Percentiles rank a stretch among this genome's conserved stretches.
Evolutionary conservation across 2,888 invertebrate genomes (phyloP).

Genomic region (Cheilosia grossa): DNA sequence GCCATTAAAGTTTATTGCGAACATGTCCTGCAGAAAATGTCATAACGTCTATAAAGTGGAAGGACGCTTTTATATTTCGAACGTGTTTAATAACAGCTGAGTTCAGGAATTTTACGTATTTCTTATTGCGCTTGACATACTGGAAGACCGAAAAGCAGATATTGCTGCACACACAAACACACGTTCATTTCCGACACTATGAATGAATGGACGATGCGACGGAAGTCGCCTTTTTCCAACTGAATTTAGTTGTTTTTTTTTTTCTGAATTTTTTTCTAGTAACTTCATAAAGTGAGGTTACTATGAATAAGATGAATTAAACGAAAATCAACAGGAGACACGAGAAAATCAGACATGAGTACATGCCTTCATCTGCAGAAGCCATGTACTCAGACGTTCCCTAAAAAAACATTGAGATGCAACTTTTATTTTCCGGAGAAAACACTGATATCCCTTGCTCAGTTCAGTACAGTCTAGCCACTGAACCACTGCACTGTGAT

Average conservation of each 20-base stretch:
- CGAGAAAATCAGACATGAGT: no score
- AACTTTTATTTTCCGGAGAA: no score
- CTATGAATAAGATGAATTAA: no score
- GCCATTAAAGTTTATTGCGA: conserved; percentile 72
- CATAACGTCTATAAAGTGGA: conserved; percentile 71
- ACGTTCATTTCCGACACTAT: conserved; percentile 34
- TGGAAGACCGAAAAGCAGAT: conserved; percentile 47
- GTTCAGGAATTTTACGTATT: conserved; percentile 70
- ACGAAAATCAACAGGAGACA: no score
- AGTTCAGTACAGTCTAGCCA: no score
- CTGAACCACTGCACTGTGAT: no score
- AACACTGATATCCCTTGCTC: no score
- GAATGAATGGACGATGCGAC: conserved; percentile 21
- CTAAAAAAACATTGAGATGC: no score
- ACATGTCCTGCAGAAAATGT: conserved; percentile 74
- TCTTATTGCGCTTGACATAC: conserved; percentile 64
- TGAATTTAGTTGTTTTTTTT: neutral
- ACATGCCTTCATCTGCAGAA: no score
- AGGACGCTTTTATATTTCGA: conserved; percentile 70
- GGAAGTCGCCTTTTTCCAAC: neutral
- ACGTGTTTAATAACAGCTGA: conserved; percentile 74
- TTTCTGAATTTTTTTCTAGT: neutral
- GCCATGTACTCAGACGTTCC: no score
- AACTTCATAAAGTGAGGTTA: neutral
- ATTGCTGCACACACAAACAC: conserved; percentile 36